Evolutionary conservation across 2,888 invertebrate genomes (phyloP), one percentile per base, ranked within the genome.

Genomic region (Ochlodes sylvanus): DNA sequence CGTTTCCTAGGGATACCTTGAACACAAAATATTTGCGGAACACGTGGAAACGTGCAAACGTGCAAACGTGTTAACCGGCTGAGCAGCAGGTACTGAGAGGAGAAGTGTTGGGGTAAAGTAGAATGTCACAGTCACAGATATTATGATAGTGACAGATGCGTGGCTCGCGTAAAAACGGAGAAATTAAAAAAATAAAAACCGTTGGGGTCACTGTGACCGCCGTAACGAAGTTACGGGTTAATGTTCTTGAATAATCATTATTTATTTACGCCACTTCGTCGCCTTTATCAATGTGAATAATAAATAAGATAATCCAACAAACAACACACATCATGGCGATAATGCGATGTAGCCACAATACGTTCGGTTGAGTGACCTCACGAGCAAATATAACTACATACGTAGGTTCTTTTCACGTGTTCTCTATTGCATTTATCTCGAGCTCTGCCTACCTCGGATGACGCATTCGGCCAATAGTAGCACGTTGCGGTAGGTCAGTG

Each of bases 401-500:
- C 55, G 55, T 63, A 63, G 14, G 68, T 67, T 62, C 21, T 56
- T 57, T 68, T 68, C 56, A 68, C 68, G 68, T 68, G 68, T 68
- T 68, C 68, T 68, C 63, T 63, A 63, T 56, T 68, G 68, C 68
- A 68, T 63, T 68, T 63, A 68, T 68, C 63, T 68, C 52, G 57
- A 52, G 68, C 50, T 63, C 56, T 57, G 63, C 58, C 68, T 63
- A 63, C 63, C 63, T 63, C 68, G 58, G 68, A 58, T 68, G 68
- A 68, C 68, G 68, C 57, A 70, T 66, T 65, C 69, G 69, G 73
- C 72, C 71, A 73, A 69, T 72, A 81, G 82, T 78, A 80, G 79
- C 79, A 77, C 72, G 81, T 85, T 91, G 88, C 72, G 87, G 87
- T 85, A 90, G 92, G 92, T 92, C 92, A 90, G 91, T 86, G 82